phyloP scores from a whole-genome alignment of 2,113 vertebrate genomes.

The Todiramphus chloris region DNA sequence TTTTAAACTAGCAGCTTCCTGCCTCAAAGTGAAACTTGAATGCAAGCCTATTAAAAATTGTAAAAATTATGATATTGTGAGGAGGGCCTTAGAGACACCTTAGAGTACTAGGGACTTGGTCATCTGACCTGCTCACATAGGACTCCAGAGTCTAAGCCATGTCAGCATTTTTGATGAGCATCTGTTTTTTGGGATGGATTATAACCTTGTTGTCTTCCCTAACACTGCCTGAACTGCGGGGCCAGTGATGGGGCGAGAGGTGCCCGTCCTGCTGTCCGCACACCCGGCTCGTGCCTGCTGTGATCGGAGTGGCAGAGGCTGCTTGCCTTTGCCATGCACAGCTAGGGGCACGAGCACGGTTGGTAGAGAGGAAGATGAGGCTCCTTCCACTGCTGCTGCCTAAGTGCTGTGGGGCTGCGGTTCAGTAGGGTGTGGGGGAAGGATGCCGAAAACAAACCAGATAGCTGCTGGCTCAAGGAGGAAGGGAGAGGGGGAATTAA shows the following conservation, averaged over 20 bases:
- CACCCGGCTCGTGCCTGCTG: neutral
- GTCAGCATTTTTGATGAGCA: neutral
- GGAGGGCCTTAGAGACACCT: neutral
- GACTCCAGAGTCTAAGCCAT: neutral
- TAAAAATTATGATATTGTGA: neutral
- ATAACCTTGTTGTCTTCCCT: neutral
- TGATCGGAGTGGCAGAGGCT: neutral
- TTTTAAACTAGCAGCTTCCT: neutral
- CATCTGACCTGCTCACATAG: neutral
- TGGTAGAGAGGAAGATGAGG: neutral
- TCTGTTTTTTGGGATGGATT: neutral
- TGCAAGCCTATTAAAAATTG: neutral
- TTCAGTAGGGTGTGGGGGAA: neutral
- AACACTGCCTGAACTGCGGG: neutral
- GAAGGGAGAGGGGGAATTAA: neutral
- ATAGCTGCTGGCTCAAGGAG: neutral
- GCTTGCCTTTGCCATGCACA: neutral
- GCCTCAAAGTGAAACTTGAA: neutral
- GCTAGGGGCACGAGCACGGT: neutral
- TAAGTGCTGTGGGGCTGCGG: fast-evolving
- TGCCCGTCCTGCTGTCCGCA: neutral
- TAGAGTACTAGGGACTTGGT: neutral
- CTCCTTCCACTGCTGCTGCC: neutral
- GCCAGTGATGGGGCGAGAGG: neutral
- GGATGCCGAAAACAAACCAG: neutral